These are phyloP conservation scores for Bembecia ichneumoniformis DNA, from an alignment of 2,888 invertebrate species.

Conservation along the genomic window DNA sequence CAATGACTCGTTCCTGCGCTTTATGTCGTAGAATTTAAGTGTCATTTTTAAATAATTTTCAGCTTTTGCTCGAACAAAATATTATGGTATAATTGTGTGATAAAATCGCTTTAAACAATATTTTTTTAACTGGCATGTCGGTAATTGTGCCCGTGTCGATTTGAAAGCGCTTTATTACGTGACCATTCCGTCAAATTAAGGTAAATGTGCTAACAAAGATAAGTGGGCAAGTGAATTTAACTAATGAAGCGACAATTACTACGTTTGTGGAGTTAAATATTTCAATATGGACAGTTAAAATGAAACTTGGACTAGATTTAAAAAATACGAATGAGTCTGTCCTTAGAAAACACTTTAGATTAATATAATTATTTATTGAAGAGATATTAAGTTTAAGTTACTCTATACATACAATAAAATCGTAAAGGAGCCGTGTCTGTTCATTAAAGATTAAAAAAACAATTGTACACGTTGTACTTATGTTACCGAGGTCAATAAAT, in stretches of 20 bases:
- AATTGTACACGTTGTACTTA: too few relatives aligned
- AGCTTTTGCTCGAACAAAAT: not conserved
- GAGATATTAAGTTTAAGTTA: too few relatives aligned
- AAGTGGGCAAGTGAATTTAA: not conserved
- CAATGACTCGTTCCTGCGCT: not conserved
- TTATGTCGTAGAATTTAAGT: conserved; percentile 1
- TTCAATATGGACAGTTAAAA: too few relatives aligned
- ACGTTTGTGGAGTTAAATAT: too few relatives aligned
- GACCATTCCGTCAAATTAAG: conserved; percentile 27
- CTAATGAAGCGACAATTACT: not conserved
- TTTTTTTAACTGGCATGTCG: conserved; percentile 23
- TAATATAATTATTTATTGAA: too few relatives aligned
- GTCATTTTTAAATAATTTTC: conserved; percentile 1
- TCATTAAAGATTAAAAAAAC: too few relatives aligned
- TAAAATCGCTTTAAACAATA: conserved; percentile 30
- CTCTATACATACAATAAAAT: too few relatives aligned
- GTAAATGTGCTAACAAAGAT: conserved; percentile 16
- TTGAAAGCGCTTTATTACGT: conserved; percentile 24
- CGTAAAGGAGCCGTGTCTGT: too few relatives aligned
- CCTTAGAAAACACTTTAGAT: too few relatives aligned
- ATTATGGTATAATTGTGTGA: conserved; percentile 14
- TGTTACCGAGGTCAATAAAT: too few relatives aligned
- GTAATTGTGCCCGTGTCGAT: conserved; percentile 29
- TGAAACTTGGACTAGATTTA: too few relatives aligned
- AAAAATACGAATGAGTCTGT: too few relatives aligned